Conservation (phyloP, 1,140 invertebrate species). For the Seison nebaliae region DNA sequence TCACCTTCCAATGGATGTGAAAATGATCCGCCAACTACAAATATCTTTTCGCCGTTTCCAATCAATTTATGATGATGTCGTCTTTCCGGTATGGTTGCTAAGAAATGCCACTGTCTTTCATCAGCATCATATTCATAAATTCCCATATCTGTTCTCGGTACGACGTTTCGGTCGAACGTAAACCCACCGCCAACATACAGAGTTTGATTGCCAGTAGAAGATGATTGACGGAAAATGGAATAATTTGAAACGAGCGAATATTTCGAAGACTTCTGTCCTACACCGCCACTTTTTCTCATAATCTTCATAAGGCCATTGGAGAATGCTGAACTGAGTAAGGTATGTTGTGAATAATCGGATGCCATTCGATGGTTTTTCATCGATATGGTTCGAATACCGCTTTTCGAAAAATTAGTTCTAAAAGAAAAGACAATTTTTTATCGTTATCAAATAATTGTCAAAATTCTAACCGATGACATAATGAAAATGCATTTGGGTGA, state of each 20-base stretch:
- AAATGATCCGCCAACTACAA: not conserved
- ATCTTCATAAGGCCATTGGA: too few species aligned
- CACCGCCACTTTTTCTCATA: not conserved
- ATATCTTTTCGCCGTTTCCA: not conserved
- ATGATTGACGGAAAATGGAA: not conserved
- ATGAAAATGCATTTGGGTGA: too few species aligned
- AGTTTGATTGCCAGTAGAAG: not conserved
- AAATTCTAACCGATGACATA: too few species aligned
- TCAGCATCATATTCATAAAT: not conserved
- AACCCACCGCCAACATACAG: not conserved
- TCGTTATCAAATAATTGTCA: too few species aligned
- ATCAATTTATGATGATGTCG: not conserved
- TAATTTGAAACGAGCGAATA: not conserved
- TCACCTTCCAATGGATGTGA: not conserved
- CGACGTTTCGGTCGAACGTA: not conserved
- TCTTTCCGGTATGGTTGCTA: not conserved
- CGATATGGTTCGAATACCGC: too few species aligned
- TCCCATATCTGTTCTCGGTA: not conserved
- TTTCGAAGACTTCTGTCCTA: not conserved
- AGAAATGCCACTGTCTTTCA: not conserved
- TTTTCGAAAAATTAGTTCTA: too few species aligned
- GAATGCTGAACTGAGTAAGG: too few species aligned
- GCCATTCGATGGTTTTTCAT: too few species aligned
- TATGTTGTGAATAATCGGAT: too few species aligned
- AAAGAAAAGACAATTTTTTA: too few species aligned